Evolutionary conservation across 2,113 vertebrate genomes (phyloP), one percentile per base, ranked within the genome.

Genomic region (Glareola pratincola): DNA sequence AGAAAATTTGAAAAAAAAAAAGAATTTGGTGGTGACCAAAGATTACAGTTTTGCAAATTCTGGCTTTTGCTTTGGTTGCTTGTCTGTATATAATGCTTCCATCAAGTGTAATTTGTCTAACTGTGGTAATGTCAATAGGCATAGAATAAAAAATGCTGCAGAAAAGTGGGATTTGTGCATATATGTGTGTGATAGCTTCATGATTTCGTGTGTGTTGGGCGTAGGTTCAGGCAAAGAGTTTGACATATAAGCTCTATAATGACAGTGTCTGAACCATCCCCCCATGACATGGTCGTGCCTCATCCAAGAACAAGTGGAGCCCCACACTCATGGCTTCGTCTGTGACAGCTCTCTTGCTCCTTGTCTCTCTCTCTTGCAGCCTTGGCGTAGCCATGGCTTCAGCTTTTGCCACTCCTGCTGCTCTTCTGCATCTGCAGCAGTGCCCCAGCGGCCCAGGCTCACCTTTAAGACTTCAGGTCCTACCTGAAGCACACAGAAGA

Each of bases 161-260:
- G 39, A 53, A 64, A 66, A 76, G 43, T n/a, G 15, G 2, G 18
- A 11, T 72, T 74, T 72, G 12, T 18, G 3, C 3, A 8, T 27
- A 8, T n/a, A 11, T 21, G 9, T 17, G 6, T 30, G 12, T 50
- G 64, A 71, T 54, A 23, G 15, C 14, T 84, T 76, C 57, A 13
- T 26, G n/a, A 9, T 4, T 74, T 76, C 1, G 0, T 41, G 0
- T 47, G 21, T 8, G 2, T 29, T 53, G 50, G 23, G 23, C 54
- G 7, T 18, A 8, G 8, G 17, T 63, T 91, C n/a, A 48, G 47
- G 15, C 5, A 8, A 82, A 39, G 36, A 24, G 18, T 62, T 45
- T 62, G 59, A 77, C 3, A 8, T 0, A 0, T 34, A 14, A 56
- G 1, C 27, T 79, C 90, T 68, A 8, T 30, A 76, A 66, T 0